Base-by-base conservation (phyloP, 2,888 invertebrate species). In the Acronicta leporina region DNA sequence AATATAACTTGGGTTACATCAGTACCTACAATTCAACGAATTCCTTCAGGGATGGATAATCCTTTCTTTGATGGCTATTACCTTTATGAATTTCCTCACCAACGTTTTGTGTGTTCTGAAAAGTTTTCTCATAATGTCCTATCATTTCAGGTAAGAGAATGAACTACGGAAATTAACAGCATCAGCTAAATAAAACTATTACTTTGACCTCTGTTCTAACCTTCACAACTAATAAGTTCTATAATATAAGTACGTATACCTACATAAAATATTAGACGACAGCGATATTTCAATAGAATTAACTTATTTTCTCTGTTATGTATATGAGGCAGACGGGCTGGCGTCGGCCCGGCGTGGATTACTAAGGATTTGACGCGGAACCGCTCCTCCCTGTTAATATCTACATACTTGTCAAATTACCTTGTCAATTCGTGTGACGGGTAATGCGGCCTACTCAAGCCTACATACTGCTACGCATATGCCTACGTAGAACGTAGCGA, bases 201-300 rank as follows among this genome's bases (percentile, higher is more conserved):
- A 11, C 13, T 16, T 42, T 13, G 8, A 3, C 16, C 35, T 35
- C 43, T 35, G 27, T 58, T 49, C 45, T 46, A 43, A 14, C 49
- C 30, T 13, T 11, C 30, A 48, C 62, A 9, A 41, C 70, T 68
- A 78, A 74, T 75, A 67, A 76, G 68, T 63, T 53, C 73, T 64
- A 54, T 68, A 76, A 71, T 73, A 66, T 63, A 71, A 77, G 74
- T 80, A 81, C 73, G n/a, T n/a, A n/a, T n/a, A n/a, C n/a, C n/a
- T 77, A 78, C 73, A 71, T 69, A 79, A 72, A 79, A 71, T 63
- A 78, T 74, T 77, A 83, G 81, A 84, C 81, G 71, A 81, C 70
- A 80, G 76, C 75, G 73, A 87, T 89, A 89, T 87, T 87, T 89
- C 84, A 86, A 73, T 81, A 79, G 85, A 86, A 90, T 90, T 87